Conservation (phyloP, 2,797 vertebrate species). For the Lophotriccus pileatus region DNA sequence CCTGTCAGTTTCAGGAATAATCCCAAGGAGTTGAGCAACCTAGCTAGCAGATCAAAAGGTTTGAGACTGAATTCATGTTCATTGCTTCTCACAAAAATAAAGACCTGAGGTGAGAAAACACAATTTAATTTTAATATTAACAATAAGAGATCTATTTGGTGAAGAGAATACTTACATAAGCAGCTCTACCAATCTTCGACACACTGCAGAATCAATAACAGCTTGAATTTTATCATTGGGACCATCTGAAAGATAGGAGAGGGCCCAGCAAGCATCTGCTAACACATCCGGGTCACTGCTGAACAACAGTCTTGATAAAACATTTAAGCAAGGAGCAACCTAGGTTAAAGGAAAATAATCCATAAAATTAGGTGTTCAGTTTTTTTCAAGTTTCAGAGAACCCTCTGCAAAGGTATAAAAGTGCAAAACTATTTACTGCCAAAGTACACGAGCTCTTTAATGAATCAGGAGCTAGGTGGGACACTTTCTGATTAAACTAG, state of each 20-base stretch:
- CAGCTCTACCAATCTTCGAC: constrained; percentile 88
- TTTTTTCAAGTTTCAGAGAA: neutral
- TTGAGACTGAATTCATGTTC: neutral
- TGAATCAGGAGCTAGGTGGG: neutral
- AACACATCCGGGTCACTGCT: constrained; percentile 89
- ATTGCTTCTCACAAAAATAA: neutral
- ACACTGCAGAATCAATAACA: constrained; percentile 91
- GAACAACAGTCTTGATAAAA: constrained; percentile 87
- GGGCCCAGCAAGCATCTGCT: constrained; percentile 91
- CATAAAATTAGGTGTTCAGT: neutral
- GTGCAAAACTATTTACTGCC: neutral
- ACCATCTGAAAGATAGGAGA: constrained; percentile 91
- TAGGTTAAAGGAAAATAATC: constrained; percentile 63
- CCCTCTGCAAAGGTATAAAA: neutral
- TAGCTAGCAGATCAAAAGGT: neutral
- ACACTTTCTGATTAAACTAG: neutral
- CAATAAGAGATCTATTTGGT: neutral
- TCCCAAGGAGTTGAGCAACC: neutral
- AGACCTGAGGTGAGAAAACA: neutral
- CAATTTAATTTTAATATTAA: neutral
- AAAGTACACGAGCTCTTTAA: neutral
- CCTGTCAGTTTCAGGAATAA: neutral
- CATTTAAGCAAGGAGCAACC: constrained; percentile 90
- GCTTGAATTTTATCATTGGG: constrained; percentile 93
- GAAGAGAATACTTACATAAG: constrained; percentile 82